A percentile compares a stretch with the other conserved stretches of the same genome.
These are phyloP conservation scores for Platynereis dumerilii DNA, from an alignment of 2,888 invertebrate species.

Conservation along the genomic window DNA sequence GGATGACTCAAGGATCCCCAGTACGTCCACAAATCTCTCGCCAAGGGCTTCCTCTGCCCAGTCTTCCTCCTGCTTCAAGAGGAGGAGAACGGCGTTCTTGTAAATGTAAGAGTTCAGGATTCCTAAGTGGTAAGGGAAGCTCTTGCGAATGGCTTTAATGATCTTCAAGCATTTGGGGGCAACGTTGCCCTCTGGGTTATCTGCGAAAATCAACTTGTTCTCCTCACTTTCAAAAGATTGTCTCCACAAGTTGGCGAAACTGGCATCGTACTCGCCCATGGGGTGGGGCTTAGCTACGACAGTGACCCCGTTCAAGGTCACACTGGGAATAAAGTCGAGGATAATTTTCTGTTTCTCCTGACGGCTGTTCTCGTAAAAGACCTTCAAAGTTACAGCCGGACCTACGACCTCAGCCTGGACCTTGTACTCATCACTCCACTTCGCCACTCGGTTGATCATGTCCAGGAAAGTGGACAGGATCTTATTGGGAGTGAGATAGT, in stretches of 20 bases:
- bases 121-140: conserved; percentile 29
- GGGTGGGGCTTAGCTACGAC: conserved; percentile 23
- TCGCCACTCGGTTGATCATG: conserved; percentile 14
- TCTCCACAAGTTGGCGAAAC: conserved; percentile 24
- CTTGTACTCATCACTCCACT: conserved; percentile 13
- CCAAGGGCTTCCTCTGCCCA: conserved; percentile 25
- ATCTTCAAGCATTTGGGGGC: conserved; percentile 25
- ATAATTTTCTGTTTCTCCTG: background rate
- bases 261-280: background rate
- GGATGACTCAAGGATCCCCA: conserved; percentile 20
- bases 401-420: conserved; percentile 13
- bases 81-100: conserved; percentile 27
- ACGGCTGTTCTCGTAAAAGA: conserved; percentile 9
- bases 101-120: conserved; percentile 25
- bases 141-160: conserved; percentile 30
- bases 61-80: conserved; percentile 16
- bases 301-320: background rate
- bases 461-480: conserved; percentile 13
- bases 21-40: conserved; percentile 30
- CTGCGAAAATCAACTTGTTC: background rate
- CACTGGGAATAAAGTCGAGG: conserved; percentile 23
- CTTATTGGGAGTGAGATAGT: conserved; percentile 23
- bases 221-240: conserved; percentile 20
- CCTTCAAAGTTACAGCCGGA: conserved; percentile 16
- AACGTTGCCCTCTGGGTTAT: conserved; percentile 12